phyloP scores from a whole-genome alignment of 1,140 invertebrate species.

The Papilio polytes region DNA sequence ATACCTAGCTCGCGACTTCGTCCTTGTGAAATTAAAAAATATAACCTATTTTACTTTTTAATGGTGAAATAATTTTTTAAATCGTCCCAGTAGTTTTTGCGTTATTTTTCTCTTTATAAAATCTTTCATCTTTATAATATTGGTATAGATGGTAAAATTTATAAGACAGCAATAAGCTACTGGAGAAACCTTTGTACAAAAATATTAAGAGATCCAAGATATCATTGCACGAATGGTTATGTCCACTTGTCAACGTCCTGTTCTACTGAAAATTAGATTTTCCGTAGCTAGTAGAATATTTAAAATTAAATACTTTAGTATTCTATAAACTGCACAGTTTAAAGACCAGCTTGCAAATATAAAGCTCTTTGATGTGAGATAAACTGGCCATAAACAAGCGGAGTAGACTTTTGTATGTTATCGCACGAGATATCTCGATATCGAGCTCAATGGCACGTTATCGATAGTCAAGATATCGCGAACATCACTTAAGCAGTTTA shows the following conservation, averaged over 20 bases:
- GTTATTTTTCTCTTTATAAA: too few species aligned
- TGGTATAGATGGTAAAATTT: too few species aligned
- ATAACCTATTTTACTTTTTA: too few species aligned
- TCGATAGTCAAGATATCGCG: neutral
- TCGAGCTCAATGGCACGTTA: slow-evolving; percentile 4
- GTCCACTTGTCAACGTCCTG: neutral
- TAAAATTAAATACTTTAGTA: neutral
- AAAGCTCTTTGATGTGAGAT: slow-evolving; percentile 3
- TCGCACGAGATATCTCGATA: neutral
- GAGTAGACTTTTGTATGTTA: slow-evolving; percentile 9
- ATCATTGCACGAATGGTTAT: neutral
- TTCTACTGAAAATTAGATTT: neutral
- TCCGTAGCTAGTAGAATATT: neutral
- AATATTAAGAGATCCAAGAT: too few species aligned
- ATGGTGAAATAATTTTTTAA: too few species aligned
- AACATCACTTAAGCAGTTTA: neutral
- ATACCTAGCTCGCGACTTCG: too few species aligned
- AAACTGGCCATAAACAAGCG: slow-evolving; percentile 10
- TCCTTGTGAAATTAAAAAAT: too few species aligned
- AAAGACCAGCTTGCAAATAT: neutral
- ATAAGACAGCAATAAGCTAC: too few species aligned
- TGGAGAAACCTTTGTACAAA: too few species aligned
- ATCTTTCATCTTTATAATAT: too few species aligned
- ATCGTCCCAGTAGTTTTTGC: too few species aligned
- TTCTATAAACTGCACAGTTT: neutral